phyloP scores from a whole-genome alignment of 1,140 invertebrate species.

The Drosophila albomicans region DNA sequence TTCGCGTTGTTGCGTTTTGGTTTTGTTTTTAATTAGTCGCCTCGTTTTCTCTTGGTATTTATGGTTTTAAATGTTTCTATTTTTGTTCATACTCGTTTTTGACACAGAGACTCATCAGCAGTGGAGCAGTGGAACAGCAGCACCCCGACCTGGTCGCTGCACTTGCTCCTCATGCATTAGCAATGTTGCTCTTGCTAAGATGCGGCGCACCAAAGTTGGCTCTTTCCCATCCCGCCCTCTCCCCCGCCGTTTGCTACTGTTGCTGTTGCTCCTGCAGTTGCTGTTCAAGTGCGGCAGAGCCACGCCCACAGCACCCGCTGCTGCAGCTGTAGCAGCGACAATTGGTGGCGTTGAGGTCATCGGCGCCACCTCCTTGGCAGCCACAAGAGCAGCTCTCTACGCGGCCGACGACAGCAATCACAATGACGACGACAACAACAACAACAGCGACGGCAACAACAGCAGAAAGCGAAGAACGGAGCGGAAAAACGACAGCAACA shows the following conservation, averaged over 20 bases:
- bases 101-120: not conserved
- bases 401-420: slow-evolving; percentile 16
- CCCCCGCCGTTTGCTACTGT: slow-evolving; percentile 46
- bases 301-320: slow-evolving; percentile 27
- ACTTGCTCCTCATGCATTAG: slow-evolving; percentile 40
- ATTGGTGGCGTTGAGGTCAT: slow-evolving; percentile 35
- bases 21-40: slow-evolving; percentile 68
- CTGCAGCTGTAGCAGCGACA: slow-evolving; percentile 34
- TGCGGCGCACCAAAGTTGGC: slow-evolving; percentile 62
- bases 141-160: slow-evolving; percentile 19
- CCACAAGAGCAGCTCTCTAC: slow-evolving; percentile 37
- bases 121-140: slow-evolving; percentile 25
- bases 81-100: slow-evolving; percentile 26
- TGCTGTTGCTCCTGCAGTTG: slow-evolving; percentile 18
- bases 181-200: slow-evolving; percentile 71
- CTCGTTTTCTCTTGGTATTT: slow-evolving; percentile 44
- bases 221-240: slow-evolving; percentile 43
- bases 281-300: slow-evolving; percentile 9
- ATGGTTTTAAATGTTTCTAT: slow-evolving; percentile 38
- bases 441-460: not conserved
- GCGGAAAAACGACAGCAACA: slow-evolving; percentile 14
- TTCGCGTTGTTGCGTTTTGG: slow-evolving; percentile 45
- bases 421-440: not conserved
- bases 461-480: not conserved
- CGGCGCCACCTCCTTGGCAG: slow-evolving; percentile 64